A percentile compares a stretch with the other conserved stretches of the same genome.
Conservation (phyloP, 2,113 vertebrate genomes). For the Coptodon rendalli region DNA sequence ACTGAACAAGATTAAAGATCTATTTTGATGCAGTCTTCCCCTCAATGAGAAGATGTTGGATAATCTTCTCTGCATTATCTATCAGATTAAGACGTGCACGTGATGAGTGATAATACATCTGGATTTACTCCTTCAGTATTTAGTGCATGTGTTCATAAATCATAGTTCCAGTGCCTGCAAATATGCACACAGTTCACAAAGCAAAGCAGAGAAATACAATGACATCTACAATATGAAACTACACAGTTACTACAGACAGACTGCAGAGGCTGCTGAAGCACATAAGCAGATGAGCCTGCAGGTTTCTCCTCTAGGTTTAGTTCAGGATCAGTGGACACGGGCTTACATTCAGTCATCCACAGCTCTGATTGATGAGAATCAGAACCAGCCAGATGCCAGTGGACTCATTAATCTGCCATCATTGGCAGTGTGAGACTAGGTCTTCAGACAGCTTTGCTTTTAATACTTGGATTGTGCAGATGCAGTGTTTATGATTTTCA, state of each 20-base stretch:
- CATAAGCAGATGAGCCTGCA: neutral
- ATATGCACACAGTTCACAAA: neutral
- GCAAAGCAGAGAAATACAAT: neutral
- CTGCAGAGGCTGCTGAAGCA: neutral
- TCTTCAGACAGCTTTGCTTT: neutral
- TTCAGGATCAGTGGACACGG: conserved; percentile 3
- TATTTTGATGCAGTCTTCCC: neutral
- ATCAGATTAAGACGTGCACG: conserved; percentile 21
- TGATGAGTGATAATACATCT: neutral
- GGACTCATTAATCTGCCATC: conserved; percentile 7
- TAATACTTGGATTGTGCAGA: neutral
- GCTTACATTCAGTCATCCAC: neutral
- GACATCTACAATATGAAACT: neutral
- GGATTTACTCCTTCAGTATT: neutral
- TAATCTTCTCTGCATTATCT: conserved; percentile 18
- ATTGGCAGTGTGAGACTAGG: neutral
- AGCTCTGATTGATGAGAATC: neutral
- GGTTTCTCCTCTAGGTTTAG: conserved; percentile 13
- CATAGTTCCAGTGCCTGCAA: neutral
- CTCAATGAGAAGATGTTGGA: neutral
- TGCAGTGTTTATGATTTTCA: neutral
- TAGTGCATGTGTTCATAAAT: neutral
- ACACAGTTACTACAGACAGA: neutral
- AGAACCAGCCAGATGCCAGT: conserved; percentile 18
- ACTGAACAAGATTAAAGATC: neutral